Evolutionary conservation across 2,113 vertebrate genomes (phyloP).

Genomic region (Sinocyclocheilus anshuiensis): DNA sequence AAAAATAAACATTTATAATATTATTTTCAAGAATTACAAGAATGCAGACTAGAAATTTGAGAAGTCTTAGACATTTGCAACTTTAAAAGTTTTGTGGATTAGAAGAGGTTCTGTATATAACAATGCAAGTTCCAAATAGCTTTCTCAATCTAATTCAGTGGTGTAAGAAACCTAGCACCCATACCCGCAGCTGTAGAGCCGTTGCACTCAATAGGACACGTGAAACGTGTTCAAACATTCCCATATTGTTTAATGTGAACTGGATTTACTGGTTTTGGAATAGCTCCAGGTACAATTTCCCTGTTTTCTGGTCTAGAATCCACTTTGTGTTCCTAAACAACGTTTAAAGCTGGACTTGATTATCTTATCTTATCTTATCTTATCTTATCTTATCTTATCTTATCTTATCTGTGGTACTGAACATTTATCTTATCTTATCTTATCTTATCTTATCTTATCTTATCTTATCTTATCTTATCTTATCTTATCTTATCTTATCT

Average conservation of each 20-base stretch:
- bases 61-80: neutral
- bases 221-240: constrained; percentile 56
- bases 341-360: no score
- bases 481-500: no score
- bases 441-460: no score
- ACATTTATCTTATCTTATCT: neutral
- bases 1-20: neutral
- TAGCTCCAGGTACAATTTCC: constrained; percentile 12
- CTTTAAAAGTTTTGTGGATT: neutral
- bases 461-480: no score
- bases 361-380: no score
- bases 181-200: neutral
- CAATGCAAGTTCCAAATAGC: neutral
- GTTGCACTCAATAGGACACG: constrained; percentile 63
- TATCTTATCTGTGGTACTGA: no score
- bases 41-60: neutral
- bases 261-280: constrained; percentile 22
- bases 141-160: neutral
- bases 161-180: neutral
- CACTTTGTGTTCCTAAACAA: neutral
- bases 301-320: neutral
- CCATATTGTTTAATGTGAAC: constrained; percentile 61
- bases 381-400: no score
- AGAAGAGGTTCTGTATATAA: neutral
- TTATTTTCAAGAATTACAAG: neutral